Base-by-base conservation (phyloP, 2,888 invertebrate genomes). In the Hoplodrina blanda region DNA sequence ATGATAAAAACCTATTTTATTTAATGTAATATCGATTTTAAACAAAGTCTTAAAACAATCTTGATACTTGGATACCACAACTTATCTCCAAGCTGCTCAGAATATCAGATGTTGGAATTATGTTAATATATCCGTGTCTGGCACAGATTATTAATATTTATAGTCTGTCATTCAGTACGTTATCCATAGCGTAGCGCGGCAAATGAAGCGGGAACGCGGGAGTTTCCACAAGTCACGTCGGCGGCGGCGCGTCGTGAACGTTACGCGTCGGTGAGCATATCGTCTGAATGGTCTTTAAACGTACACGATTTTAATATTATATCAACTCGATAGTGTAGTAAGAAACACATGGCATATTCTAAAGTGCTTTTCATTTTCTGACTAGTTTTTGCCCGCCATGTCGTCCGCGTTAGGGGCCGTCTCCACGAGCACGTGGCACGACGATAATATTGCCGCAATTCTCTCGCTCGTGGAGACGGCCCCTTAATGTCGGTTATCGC, bases 81-180 rank as follows among this genome's bases (percentile, higher is more conserved):
- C 15, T 49, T 55, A 71, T 56, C 17, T 52, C 19, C 49, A 49
- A 52, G 56, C 64, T 71, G 50, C 15, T 44, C 52, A 55, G 61
- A 62, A 62, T 68, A 46, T 50, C 49, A 59, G 52, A 73, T 57
- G 52, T 57, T 30, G 15, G 52, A 68, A 68, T 73, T 73, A 73
- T 73, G 68, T 53, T 57, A 73, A 72, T 61, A 41, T 1, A 11
- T n/a, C 20, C 57, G 49, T 44, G 62, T 72, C 76, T 73, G 62
- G 53, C 60, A 67, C 33, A 68, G 67, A 72, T 67, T 72, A 76
- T 76, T 76, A 76, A 76, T 76, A 76, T 76, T 72, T 76, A 76
- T 76, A 63, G 49, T 44, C 55, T 72, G 73, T 60, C 76, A 72
- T 71, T 66, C 52, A 52, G 59, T 67, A 33, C 57, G 65, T 64